Evolutionary conservation across 2,888 invertebrate species (phyloP).

Genomic region (Charanyca ferruginea): DNA sequence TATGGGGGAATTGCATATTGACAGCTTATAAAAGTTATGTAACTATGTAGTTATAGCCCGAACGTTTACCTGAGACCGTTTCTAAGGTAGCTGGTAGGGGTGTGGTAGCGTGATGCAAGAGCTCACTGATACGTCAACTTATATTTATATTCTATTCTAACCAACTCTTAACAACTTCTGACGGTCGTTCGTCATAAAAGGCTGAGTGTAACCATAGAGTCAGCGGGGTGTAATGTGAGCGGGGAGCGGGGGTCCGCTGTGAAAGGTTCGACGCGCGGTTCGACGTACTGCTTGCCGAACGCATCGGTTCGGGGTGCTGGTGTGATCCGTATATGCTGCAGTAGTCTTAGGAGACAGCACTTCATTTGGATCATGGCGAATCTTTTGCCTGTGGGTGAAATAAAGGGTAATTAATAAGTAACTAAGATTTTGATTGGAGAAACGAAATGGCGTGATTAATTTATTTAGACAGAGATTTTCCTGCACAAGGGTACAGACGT

Average conservation of each 20-base stretch:
- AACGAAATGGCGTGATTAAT: not conserved
- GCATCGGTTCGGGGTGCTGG: conserved; percentile 70
- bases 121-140: too few relatives aligned
- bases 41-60: too few relatives aligned
- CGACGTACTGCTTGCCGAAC: conserved; percentile 67
- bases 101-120: too few relatives aligned
- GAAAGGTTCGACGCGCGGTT: conserved; percentile 74
- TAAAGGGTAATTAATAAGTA: not conserved
- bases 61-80: too few relatives aligned
- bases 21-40: too few relatives aligned
- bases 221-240: conserved; percentile 82
- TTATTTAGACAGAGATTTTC: too few relatives aligned
- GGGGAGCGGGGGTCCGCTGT: conserved; percentile 82
- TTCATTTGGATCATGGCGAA: conserved; percentile 89
- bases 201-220: conserved; percentile 79
- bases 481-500: too few relatives aligned
- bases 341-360: conserved; percentile 79
- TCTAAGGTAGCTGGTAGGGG: too few relatives aligned
- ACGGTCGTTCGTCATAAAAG: conserved; percentile 76
- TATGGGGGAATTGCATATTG: too few relatives aligned
- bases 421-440: not conserved
- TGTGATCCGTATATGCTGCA: conserved; percentile 74
- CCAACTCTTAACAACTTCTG: not conserved
- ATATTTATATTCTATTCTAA: not conserved
- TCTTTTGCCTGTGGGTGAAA: conserved; percentile 79